Evolutionary conservation across 2,888 invertebrate genomes (phyloP), one percentile per base, ranked within the genome.

Genomic region (Spodoptera littoralis): DNA sequence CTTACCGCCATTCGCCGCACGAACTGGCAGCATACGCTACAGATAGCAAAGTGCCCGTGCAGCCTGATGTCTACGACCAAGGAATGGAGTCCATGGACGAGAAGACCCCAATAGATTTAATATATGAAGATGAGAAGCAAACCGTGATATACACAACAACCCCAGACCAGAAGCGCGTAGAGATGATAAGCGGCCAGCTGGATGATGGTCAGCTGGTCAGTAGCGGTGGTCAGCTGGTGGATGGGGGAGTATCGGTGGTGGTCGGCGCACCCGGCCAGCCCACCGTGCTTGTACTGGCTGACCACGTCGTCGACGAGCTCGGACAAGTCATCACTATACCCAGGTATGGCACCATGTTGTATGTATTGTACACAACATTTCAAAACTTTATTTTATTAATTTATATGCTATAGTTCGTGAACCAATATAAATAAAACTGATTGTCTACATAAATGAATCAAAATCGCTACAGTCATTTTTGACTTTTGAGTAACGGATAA

Each of bases 91-190:
- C 92, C 13, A 92, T 95, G 41, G 96, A 96, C 82, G 96, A 96
- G 88, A 96, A 96, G 85, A 97, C 95, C 56, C 97, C 97, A 78
- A 97, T 97, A 87, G 97, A 97, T 89, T 93, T 97, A 82, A 97
- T 97, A 83, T 97, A 97, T 90, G 97, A 97, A 85, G 97, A 97
- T 83, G 97, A 97, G 51, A 97, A 97, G 86, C 97, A 97, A 88
- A 97, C 97, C 3, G 97, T 97, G 66, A 97, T 97, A 88, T 97
- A 97, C 83, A 97, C 97, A 56, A 96, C 97, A 66, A 96, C 96
- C 11, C 96, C 96, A 63, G 97, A 97, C 85, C 97, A 97, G 85
- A 97, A 97, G 88, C 96, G 97, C 50, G 96, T 97, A 49, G 97
- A 97, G 92, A 97, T 97, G 91, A 96, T 96, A 86, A 96, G 96